A percentile compares a stretch with the other conserved stretches of the same genome.
These are phyloP conservation scores for Sebastes steindachneri DNA, from an alignment of 2,797 vertebrate genomes.

Conservation along the genomic window DNA sequence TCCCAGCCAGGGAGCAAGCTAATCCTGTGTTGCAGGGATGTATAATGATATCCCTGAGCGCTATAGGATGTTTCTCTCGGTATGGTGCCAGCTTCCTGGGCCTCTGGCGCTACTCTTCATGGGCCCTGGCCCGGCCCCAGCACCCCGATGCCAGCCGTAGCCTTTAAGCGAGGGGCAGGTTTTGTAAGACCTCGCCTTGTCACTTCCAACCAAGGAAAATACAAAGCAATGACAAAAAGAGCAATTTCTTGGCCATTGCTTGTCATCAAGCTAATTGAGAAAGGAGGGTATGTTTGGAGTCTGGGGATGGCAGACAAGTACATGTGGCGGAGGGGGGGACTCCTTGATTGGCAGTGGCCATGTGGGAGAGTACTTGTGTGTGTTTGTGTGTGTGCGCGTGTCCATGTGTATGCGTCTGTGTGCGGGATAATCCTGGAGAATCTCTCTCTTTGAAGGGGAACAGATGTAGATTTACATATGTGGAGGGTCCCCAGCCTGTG, in stretches of 20 bases:
- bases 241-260: conserved; percentile 90
- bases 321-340: conserved; percentile 75
- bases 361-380: conserved; percentile 80
- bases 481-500: conserved; percentile 95
- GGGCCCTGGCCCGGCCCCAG: conserved; percentile 68
- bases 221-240: conserved; percentile 89
- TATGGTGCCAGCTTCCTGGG: conserved; percentile 85
- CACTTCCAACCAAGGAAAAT: conserved; percentile 83
- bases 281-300: conserved; percentile 81
- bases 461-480: conserved; percentile 99
- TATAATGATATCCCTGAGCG: conserved; percentile 85
- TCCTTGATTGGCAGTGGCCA: conserved; percentile 88
- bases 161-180: conserved; percentile 83
- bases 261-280: conserved; percentile 85
- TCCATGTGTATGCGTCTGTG: conserved; percentile 62
- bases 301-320: conserved; percentile 80
- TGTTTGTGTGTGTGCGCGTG: conserved; percentile 53
- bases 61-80: conserved; percentile 81
- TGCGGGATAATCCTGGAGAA: conserved; percentile 92
- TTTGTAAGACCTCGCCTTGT: conserved; percentile 86
- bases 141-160: conserved; percentile 78
- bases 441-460: conserved; percentile 96
- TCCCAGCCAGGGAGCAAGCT: conserved; percentile 71
- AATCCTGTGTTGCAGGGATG: conserved; percentile 82
- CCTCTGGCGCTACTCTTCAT: conserved; percentile 80